phyloP scores from a whole-genome alignment of 2,113 vertebrate species.

The Lipotes vexillifer region DNA sequence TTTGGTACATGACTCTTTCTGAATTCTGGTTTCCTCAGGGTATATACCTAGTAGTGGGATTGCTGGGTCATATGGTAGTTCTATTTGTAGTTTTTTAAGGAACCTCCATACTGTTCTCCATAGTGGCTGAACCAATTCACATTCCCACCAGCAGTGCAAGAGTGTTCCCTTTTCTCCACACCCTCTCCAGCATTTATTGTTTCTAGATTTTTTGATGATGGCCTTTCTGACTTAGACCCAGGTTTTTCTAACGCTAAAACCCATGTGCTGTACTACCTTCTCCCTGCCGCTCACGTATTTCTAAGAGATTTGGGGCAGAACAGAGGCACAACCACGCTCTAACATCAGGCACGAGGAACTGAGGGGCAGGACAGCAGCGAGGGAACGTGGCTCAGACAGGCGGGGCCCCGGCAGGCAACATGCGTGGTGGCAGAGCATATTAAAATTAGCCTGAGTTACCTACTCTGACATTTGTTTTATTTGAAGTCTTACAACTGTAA shows the following conservation, averaged over 20 bases:
- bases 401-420: neutral
- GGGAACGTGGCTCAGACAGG: neutral
- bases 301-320: neutral
- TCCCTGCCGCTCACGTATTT: neutral
- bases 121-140: too few species aligned
- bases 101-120: too few species aligned
- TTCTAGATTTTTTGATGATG: too few species aligned
- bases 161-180: too few species aligned
- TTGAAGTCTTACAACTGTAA: neutral
- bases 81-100: too few species aligned
- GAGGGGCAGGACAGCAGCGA: neutral
- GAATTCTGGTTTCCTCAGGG: too few species aligned
- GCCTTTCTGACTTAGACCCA: too few species aligned
- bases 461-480: neutral
- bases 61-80: too few species aligned
- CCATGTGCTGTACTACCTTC: neutral
- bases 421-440: neutral
- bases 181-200: too few species aligned
- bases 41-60: too few species aligned
- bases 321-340: neutral
- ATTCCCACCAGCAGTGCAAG: too few species aligned
- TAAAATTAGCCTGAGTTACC: neutral
- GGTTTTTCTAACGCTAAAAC: neutral
- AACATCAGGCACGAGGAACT: neutral
- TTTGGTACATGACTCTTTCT: too few species aligned